Conservation (phyloP, 1,140 invertebrate genomes). For the Harlomillsia oculata region DNA sequence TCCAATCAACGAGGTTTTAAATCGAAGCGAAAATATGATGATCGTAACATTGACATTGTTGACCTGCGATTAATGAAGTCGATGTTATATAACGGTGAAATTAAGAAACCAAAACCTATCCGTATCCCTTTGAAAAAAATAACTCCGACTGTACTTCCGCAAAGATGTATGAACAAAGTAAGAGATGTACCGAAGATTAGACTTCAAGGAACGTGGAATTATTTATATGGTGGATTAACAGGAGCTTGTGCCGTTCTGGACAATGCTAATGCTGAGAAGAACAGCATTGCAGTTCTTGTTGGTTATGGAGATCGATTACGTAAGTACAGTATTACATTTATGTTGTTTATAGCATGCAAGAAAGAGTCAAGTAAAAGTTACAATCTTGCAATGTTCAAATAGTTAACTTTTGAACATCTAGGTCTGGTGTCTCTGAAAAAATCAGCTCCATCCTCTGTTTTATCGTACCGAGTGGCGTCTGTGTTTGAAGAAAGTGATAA, state of each 20-base stretch:
- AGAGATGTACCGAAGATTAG: slow-evolving; percentile 16
- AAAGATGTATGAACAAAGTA: slow-evolving; percentile 2
- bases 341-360: background rate
- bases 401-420: background rate
- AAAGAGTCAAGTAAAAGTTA: no score
- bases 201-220: slow-evolving; percentile 30
- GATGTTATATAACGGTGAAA: no score
- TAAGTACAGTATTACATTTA: slow-evolving; percentile 25
- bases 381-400: no score
- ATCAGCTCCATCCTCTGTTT: background rate
- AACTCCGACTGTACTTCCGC: background rate
- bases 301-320: slow-evolving; percentile 23
- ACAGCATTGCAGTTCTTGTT: slow-evolving; percentile 10
- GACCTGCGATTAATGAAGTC: no score
- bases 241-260: slow-evolving; percentile 20
- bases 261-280: background rate
- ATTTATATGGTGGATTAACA: slow-evolving; percentile 13
- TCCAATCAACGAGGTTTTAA: no score
- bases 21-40: no score
- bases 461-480: slow-evolving; percentile 14
- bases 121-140: background rate
- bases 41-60: no score
- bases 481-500: slow-evolving; percentile 30
- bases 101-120: background rate
- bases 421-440: slow-evolving; percentile 12